These are phyloP conservation scores for Sitobion miscanthi DNA, from an alignment of 1,140 invertebrate species.

Conservation along the genomic window DNA sequence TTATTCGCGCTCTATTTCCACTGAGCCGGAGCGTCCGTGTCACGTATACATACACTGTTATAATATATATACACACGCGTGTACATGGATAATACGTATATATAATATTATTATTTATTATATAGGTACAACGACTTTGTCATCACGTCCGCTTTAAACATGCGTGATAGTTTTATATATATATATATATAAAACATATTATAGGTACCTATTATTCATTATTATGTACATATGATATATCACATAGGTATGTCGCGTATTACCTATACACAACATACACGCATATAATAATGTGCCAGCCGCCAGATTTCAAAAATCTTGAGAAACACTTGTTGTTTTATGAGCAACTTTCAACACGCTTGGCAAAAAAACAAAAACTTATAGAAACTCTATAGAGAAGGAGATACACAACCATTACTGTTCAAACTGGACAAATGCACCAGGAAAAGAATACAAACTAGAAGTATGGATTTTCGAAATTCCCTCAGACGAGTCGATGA, in stretches of 20 bases:
- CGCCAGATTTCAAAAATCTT: not conserved
- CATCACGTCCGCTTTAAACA: not conserved
- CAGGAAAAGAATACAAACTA: not conserved
- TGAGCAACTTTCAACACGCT: not conserved
- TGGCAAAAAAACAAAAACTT: not conserved
- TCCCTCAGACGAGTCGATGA: not conserved
- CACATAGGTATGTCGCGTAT: not conserved
- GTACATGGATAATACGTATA: not conserved
- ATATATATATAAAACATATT: not conserved
- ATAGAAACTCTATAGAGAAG: not conserved
- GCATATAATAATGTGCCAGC: not conserved
- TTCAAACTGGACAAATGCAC: not conserved
- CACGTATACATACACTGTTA: conserved; percentile 14
- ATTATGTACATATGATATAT: not conserved
- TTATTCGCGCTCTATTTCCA: conserved; percentile 51
- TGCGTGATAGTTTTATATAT: not conserved
- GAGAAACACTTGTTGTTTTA: not conserved
- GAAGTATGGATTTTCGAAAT: not conserved
- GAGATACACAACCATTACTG: not conserved
- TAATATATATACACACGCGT: not conserved
- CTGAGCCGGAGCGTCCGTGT: not conserved
- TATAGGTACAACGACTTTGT: not conserved
- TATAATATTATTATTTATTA: not conserved
- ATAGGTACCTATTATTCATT: not conserved
- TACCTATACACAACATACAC: not conserved